Conservation (phyloP, 53 echinoderm and acorn worm species). For the Astropecten irregularis region DNA sequence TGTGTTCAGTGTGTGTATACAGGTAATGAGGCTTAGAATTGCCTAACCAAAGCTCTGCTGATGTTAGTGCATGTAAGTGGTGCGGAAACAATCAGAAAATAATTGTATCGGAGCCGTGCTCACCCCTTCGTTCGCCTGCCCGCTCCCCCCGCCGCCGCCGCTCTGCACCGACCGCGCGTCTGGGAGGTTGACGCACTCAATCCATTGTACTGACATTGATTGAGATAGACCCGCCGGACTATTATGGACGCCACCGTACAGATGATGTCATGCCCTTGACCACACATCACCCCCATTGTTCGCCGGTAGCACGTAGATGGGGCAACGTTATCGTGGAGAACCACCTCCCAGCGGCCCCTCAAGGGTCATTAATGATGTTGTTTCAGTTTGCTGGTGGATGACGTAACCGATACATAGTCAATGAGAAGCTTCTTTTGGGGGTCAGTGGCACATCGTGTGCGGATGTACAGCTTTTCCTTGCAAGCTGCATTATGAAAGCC, state of each 20-base stretch:
- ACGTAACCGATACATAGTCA: conserved; percentile 45
- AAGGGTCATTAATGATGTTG: conserved; percentile 56
- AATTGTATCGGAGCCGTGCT: conserved; percentile 49
- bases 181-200: conserved; percentile 55
- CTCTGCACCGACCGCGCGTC: not conserved
- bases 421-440: conserved; percentile 50
- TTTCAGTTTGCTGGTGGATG: conserved; percentile 48
- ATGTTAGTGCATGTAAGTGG: conserved; percentile 58
- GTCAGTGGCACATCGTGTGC: conserved; percentile 45
- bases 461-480: conserved; percentile 35
- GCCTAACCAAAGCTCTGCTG: conserved; percentile 5
- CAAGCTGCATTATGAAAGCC: conserved; percentile 47
- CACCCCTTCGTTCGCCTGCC: not conserved
- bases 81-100: conserved; percentile 63
- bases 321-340: conserved; percentile 29
- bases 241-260: conserved; percentile 23
- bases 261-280: conserved; percentile 64
- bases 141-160: not conserved
- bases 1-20: conserved; percentile 30
- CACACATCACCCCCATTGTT: conserved; percentile 60
- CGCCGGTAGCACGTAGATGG: conserved; percentile 39
- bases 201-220: conserved; percentile 58
- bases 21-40: conserved; percentile 45
- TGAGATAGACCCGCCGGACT: conserved; percentile 38
- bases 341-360: conserved; percentile 25